phyloP scores from a whole-genome alignment of 2,113 vertebrate species.

The Sinosuthora webbiana region DNA sequence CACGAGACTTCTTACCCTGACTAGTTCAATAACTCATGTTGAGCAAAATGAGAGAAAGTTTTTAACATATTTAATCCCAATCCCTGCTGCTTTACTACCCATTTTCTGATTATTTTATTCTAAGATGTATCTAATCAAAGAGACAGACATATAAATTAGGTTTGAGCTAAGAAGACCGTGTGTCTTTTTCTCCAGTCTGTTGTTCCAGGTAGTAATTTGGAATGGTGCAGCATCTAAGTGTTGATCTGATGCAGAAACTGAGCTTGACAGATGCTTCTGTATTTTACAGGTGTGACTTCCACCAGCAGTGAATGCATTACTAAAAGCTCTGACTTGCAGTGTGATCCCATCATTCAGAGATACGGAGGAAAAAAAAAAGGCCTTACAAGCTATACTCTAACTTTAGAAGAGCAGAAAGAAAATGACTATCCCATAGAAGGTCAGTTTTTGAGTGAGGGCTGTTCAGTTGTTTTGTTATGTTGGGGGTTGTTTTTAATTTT shows the following conservation, averaged over 20 bases:
- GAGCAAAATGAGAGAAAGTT: not conserved
- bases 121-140: not conserved
- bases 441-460: not conserved
- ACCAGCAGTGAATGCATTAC: not conserved
- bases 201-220: not conserved
- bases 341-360: conserved; percentile 68
- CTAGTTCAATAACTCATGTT: not conserved
- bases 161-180: not conserved
- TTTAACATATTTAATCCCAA: not conserved
- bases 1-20: not conserved
- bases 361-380: conserved; percentile 55
- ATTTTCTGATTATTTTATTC: not conserved
- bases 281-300: conserved; percentile 54
- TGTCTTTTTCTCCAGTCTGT: not conserved
- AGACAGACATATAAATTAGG: not conserved
- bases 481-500: not conserved
- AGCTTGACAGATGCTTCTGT: not conserved
- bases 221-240: not conserved
- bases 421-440: conserved; percentile 74
- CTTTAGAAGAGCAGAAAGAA: conserved; percentile 63
- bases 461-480: not conserved
- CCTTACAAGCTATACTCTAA: conserved; percentile 69
- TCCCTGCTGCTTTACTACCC: not conserved
- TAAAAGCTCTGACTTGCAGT: not conserved
- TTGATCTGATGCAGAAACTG: not conserved